phyloP scores from a whole-genome alignment of 2,797 vertebrate genomes.

The Carcharodon carcharias region DNA sequence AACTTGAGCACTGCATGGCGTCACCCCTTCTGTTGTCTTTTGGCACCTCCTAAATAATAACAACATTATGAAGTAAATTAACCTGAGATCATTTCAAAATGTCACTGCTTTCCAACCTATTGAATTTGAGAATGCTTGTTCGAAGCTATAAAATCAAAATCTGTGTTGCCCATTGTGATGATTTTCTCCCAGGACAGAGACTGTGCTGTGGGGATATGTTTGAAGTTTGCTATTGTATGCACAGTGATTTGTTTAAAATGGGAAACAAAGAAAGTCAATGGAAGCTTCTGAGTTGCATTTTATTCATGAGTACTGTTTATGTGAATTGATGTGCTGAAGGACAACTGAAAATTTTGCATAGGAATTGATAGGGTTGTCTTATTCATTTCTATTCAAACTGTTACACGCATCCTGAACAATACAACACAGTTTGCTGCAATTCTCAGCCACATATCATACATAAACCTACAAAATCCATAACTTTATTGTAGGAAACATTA shows the following conservation, averaged over 20 bases:
- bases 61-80: background rate
- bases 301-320: background rate
- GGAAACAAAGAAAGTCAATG: background rate
- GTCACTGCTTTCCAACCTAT: background rate
- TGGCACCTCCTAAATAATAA: background rate
- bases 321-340: background rate
- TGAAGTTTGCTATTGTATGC: background rate
- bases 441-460: background rate
- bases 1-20: background rate
- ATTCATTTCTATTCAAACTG: background rate
- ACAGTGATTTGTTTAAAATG: background rate
- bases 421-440: background rate
- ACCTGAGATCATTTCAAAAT: background rate
- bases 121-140: background rate
- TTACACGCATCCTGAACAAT: background rate
- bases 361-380: background rate
- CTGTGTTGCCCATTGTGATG: background rate
- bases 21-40: background rate
- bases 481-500: background rate
- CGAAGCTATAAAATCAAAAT: background rate
- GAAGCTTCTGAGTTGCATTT: background rate
- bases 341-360: background rate
- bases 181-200: background rate
- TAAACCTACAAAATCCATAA: background rate
- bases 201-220: background rate